A percentile compares a stretch with the other conserved stretches of the same genome.
Conservation (phyloP, 1,140 invertebrate species). For the Bombus confusus region DNA sequence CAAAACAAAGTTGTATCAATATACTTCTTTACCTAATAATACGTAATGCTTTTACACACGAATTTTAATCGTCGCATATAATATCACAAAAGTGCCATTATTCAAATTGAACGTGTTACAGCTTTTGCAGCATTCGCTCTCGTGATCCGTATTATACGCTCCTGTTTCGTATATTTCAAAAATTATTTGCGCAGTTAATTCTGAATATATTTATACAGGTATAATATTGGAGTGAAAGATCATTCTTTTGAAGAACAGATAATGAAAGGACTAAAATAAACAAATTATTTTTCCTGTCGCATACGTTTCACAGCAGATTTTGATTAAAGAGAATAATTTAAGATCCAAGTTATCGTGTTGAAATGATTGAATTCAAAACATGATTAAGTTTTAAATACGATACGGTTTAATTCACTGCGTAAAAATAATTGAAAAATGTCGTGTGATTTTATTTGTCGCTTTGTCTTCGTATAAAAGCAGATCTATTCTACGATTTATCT, state of each 20-base stretch:
- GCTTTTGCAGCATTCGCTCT: too few relatives aligned
- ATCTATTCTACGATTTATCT: background rate
- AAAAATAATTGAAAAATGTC: background rate
- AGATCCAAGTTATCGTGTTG: background rate
- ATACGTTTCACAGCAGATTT: too few relatives aligned
- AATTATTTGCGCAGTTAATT: too few relatives aligned
- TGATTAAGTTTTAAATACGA: background rate
- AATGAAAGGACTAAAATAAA: conserved; percentile 1
- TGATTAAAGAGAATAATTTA: background rate
- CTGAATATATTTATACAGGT: too few relatives aligned
- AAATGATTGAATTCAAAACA: background rate
- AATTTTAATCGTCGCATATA: too few relatives aligned
- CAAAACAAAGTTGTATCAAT: too few relatives aligned
- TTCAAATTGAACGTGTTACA: too few relatives aligned
- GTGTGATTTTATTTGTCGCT: background rate
- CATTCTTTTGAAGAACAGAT: background rate
- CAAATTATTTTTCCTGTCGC: background rate
- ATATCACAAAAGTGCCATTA: too few relatives aligned
- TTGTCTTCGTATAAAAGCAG: background rate
- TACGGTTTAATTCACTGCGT: background rate
- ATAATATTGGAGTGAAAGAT: conserved; percentile 4
- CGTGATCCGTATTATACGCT: background rate
- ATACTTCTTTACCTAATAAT: too few relatives aligned
- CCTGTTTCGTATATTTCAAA: background rate
- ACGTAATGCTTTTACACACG: too few relatives aligned